Base-by-base conservation (phyloP, 2,888 invertebrate species). In the Idaea biselata region DNA sequence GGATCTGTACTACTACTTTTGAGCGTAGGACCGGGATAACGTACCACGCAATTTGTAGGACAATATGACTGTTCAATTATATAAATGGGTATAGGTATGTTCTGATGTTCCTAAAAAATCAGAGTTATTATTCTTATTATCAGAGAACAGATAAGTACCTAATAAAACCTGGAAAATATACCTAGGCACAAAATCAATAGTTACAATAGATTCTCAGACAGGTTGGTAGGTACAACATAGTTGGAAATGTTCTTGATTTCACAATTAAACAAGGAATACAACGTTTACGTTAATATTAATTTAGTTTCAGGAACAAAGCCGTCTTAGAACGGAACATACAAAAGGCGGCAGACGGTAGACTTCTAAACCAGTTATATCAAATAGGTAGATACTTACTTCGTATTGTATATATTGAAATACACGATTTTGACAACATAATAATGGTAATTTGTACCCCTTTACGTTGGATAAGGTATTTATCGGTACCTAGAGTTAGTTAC, bases 381-480 rank as follows among this genome's bases (percentile, higher is more conserved):
- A 14, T 11, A 56, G 62, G 58, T 58, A 54, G 65, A 59, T 58
- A 69, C 25, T 25, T 5, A 44, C 44, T 44, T 44, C 11, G 44
- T 44, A 44, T 44, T 44, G 44, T 44, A 44, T 3, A 0, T 44
- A 44, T 44, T 44, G 44, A 44, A 44, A 44, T 44, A 44, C 44
- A 44, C 44, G 44, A 44, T 44, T 44, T 44, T 44, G 44, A 44
- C 44, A 44, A 44, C 44, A 14, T 44, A 44, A 44, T 44, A 44
- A 44, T 44, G 11, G 25, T 25, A 25, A 25, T 25, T 25, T 44
- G 44, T 44, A 44, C 11, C 11, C 44, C 44, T 44, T 44, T 44
- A 25, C 25, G 11, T 44, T 44, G 44, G 8, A 44, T 44, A 44
- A 44, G 5, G 11, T 44, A 44, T 44, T 44, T 44, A 44, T 44